These are phyloP conservation scores for Eucera pruinosa DNA, from an alignment of 2,888 invertebrate species.

Conservation along the genomic window DNA sequence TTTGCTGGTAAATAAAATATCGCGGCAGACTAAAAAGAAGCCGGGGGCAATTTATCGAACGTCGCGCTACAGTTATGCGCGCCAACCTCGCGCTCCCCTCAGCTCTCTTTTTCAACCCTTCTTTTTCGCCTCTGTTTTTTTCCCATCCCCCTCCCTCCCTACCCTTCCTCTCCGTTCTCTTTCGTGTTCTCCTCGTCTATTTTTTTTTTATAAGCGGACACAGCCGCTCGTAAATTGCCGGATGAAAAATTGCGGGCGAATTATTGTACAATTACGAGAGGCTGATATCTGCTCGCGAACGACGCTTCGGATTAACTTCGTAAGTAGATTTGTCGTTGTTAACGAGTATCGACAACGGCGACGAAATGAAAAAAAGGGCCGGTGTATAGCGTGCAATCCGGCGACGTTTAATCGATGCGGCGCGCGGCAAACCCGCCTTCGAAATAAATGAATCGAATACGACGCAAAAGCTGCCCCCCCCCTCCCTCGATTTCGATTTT, in stretches of 20 bases:
- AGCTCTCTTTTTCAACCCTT: background rate
- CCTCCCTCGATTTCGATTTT: no score
- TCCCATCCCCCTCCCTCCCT: no score
- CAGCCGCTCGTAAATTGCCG: constrained; percentile 69
- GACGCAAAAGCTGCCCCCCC: background rate
- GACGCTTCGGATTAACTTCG: constrained; percentile 40
- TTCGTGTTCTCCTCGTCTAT: background rate
- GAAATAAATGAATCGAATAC: constrained; percentile 27
- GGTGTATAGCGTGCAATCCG: no score
- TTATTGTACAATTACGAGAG: constrained; percentile 71
- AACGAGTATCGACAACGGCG: constrained; percentile 46
- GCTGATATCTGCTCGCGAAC: constrained; percentile 31
- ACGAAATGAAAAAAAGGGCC: constrained; percentile 19
- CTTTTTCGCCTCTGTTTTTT: constrained; percentile 19
- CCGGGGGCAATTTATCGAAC: constrained; percentile 73
- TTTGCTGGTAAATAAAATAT: constrained; percentile 75
- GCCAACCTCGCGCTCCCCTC: constrained; percentile 24
- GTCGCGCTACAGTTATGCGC: constrained; percentile 61
- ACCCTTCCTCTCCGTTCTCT: background rate
- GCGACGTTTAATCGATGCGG: constrained; percentile 26
- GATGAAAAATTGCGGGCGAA: no score
- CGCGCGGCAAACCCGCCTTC: background rate
- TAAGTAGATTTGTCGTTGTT: constrained; percentile 47
- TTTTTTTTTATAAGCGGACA: constrained; percentile 9
- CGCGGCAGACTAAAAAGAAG: constrained; percentile 65